A percentile compares a stretch with the other conserved stretches of the same genome.
Conservation (phyloP, 2,797 vertebrate genomes). For the Triplophysa bombifrons region DNA sequence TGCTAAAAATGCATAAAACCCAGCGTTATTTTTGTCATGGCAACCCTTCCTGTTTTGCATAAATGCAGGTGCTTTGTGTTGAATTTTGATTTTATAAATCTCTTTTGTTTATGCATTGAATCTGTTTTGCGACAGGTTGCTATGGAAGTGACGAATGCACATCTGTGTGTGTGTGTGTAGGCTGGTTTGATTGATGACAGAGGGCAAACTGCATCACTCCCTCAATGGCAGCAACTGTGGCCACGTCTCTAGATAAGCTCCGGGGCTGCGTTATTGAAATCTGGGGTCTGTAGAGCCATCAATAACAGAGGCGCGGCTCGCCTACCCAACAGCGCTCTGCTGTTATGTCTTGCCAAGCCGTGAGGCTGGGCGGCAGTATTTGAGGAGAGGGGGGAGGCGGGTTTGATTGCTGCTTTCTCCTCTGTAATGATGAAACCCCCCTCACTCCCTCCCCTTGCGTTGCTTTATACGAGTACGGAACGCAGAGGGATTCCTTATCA, state of each 20-base stretch:
- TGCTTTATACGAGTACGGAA: slow-evolving; percentile 68
- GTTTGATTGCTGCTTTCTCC: slow-evolving; percentile 66
- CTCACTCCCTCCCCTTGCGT: slow-evolving; percentile 24
- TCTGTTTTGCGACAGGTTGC: slow-evolving; percentile 50
- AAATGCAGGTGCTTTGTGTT: neutral
- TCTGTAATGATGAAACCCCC: slow-evolving; percentile 65
- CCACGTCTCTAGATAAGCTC: slow-evolving; percentile 63
- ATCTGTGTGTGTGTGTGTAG: slow-evolving; percentile 29
- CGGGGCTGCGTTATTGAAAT: slow-evolving; percentile 68
- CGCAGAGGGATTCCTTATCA: slow-evolving; percentile 76
- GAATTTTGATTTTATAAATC: slow-evolving; percentile 4
- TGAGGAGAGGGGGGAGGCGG: slow-evolving; percentile 16
- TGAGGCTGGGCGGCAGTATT: slow-evolving; percentile 52
- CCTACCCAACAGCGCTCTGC: slow-evolving; percentile 53
- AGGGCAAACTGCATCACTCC: slow-evolving; percentile 57
- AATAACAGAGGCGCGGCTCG: slow-evolving; percentile 59
- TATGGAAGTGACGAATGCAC: slow-evolving; percentile 54
- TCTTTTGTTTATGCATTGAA: slow-evolving; percentile 39
- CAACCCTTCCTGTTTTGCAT: neutral
- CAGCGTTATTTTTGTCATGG: neutral
- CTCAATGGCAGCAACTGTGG: slow-evolving; percentile 55
- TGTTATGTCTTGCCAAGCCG: slow-evolving; percentile 63
- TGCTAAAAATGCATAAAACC: neutral
- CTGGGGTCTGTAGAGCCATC: slow-evolving; percentile 66
- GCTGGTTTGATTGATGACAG: slow-evolving; percentile 59